A percentile compares a stretch with the other conserved stretches of the same genome.
Evolutionary conservation across 2,797 vertebrate genomes (phyloP).

Genomic region (Glyptemys insculpta): DNA sequence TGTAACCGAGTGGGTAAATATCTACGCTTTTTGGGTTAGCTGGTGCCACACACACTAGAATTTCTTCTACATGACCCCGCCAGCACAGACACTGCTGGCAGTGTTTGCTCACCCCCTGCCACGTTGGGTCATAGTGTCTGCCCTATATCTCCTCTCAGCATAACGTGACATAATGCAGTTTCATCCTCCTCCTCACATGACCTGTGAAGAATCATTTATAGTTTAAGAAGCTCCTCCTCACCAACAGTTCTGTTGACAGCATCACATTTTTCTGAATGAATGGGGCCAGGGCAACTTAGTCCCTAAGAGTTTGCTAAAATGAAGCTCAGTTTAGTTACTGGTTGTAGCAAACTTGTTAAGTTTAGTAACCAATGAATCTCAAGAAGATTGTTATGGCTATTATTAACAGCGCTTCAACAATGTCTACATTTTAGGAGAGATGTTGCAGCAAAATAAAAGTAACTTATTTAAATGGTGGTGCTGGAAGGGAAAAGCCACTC

Average conservation of each 20-base stretch:
- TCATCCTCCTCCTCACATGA: conserved; percentile 92
- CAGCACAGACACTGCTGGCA: conserved; percentile 46
- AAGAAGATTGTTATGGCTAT: not conserved
- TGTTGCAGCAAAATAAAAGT: not conserved
- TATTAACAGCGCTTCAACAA: not conserved
- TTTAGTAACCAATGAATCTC: not conserved
- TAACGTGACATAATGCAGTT: conserved; percentile 87
- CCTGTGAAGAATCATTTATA: conserved; percentile 87
- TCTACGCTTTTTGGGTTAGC: conserved; percentile 75
- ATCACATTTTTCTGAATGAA: not conserved
- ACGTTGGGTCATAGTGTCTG: conserved; percentile 87
- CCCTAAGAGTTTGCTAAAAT: not conserved
- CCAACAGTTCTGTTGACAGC: not conserved
- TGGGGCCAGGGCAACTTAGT: not conserved
- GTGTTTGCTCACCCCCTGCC: conserved; percentile 84
- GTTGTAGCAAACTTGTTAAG: not conserved
- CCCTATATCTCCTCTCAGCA: conserved; percentile 91
- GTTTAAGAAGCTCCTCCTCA: conserved; percentile 75
- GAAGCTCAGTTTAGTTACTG: not conserved
- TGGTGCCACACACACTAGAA: conserved; percentile 72
- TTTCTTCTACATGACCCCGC: conserved; percentile 53
- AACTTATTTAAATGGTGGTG: not conserved
- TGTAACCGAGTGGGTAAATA: conserved; percentile 49
- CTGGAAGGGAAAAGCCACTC: not conserved
- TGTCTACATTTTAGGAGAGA: not conserved